Evolutionary conservation across 1,140 invertebrate species (phyloP), one percentile per base, ranked within the genome.

Genomic region (Drosophila elegans): DNA sequence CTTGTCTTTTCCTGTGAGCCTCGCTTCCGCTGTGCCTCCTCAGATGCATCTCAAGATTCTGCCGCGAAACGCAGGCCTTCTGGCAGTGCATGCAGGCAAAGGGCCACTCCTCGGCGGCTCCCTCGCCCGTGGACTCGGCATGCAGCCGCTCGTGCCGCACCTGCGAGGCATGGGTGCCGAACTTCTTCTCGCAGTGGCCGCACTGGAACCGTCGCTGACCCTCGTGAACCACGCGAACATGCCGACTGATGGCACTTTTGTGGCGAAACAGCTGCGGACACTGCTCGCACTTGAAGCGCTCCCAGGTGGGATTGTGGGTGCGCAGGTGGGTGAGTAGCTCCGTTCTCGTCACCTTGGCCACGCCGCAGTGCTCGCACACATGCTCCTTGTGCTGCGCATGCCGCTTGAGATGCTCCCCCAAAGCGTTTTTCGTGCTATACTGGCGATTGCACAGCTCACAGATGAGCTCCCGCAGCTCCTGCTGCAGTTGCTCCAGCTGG

Each of bases 241-340:
- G 90, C 5, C 90, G 80, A 9, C 76, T 79, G 5, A 91, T 91
- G 11, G 90, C 90, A 54, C 83, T 90, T 39, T 91, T 91, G 42
- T 91, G 90, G 5, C 86, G 83, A 29, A 91, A 91, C 5, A 90
- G 73, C 45, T 91, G 90, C 16, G 90, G 90, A 32, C 90, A 91
- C 39, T 84, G 80, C 10, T 80, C 59, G 55, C 90, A 91, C 49
- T 91, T 91, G 48, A 91, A 91, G 44, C 89, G 86, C 57, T 91
- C 82, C 74, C 83, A 74, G 68, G 89, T 85, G 13, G 85, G 85
- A 68, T 84, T 79, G 49, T 91, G 90, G 6, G 80, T 88, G 25
- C 90, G 90, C 62, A 91, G 73, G 60, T 91, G 90, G n/a, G 80
- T 91, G 5, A 74, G 56, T 3, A 91, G 53, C 51, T 91, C 90